phyloP scores from a whole-genome alignment of 1,140 invertebrate genomes.

The Archivesica marissinica region DNA sequence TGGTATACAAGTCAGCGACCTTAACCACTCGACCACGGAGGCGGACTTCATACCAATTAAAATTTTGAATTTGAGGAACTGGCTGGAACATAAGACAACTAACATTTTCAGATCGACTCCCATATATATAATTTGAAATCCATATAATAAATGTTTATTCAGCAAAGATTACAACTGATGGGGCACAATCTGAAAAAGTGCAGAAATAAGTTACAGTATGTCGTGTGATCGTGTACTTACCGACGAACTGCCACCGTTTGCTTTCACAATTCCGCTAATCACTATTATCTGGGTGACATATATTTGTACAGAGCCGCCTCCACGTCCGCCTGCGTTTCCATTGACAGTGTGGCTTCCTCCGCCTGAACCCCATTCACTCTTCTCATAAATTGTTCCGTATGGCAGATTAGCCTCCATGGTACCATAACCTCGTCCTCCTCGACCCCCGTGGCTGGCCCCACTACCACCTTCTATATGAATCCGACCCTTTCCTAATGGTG shows the following conservation, averaged over 20 bases:
- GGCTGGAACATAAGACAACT: no score
- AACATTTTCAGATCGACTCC: no score
- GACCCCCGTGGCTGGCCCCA: conserved; percentile 72
- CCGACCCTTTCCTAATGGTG: conserved; percentile 70
- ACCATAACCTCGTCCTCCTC: conserved; percentile 65
- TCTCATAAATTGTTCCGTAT: conserved; percentile 71
- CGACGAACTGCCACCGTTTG: conserved; percentile 62
- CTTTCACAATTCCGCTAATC: conserved; percentile 60
- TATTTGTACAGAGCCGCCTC: conserved; percentile 71
- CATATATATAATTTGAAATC: no score
- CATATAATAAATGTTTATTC: no score
- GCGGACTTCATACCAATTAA: no score
- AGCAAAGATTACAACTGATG: no score
- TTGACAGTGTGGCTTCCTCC: conserved; percentile 65
- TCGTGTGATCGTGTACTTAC: conserved; percentile 47
- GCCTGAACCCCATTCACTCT: conserved; percentile 73
- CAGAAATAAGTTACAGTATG: no score
- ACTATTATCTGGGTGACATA: conserved; percentile 36
- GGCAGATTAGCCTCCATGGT: conserved; percentile 49
- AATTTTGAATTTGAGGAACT: no score
- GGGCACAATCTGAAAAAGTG: no score
- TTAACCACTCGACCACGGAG: no score
- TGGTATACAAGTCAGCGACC: no score
- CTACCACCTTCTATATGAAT: conserved; percentile 58
- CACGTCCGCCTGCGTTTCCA: conserved; percentile 68